Evolutionary conservation across 2,888 invertebrate genomes (phyloP).

Genomic region (Latrodectus hesperus): DNA sequence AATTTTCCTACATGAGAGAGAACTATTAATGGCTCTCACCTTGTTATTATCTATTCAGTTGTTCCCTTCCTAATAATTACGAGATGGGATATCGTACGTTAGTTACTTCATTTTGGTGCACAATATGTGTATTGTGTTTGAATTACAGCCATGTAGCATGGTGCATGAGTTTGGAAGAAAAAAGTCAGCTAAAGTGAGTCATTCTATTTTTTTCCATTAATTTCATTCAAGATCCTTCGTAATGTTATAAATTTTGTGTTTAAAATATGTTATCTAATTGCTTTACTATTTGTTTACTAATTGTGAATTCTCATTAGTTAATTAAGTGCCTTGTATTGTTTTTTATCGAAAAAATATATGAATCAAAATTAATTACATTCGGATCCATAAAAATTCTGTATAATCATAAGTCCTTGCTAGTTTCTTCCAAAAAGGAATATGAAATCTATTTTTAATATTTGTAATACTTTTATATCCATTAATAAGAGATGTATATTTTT

Average conservation of each 20-base stretch:
- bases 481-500: no score
- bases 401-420: no score
- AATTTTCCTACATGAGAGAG: neutral
- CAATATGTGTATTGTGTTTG: conserved; percentile 42
- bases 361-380: neutral
- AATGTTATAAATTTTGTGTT: neutral
- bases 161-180: conserved; percentile 47
- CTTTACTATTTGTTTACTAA: neutral
- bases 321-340: neutral
- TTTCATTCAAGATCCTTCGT: neutral
- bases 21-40: neutral
- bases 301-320: neutral
- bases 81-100: conserved; percentile 37
- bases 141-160: conserved; percentile 21
- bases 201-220: neutral
- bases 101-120: conserved; percentile 37
- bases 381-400: no score
- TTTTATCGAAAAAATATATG: neutral
- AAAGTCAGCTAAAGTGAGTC: conserved; percentile 41
- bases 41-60: neutral
- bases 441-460: no score
- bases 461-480: no score
- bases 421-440: no score
- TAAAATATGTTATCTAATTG: neutral
- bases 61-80: conserved; percentile 24